phyloP scores from a whole-genome alignment of 2,888 invertebrate genomes.

The Ischnura elegans region DNA sequence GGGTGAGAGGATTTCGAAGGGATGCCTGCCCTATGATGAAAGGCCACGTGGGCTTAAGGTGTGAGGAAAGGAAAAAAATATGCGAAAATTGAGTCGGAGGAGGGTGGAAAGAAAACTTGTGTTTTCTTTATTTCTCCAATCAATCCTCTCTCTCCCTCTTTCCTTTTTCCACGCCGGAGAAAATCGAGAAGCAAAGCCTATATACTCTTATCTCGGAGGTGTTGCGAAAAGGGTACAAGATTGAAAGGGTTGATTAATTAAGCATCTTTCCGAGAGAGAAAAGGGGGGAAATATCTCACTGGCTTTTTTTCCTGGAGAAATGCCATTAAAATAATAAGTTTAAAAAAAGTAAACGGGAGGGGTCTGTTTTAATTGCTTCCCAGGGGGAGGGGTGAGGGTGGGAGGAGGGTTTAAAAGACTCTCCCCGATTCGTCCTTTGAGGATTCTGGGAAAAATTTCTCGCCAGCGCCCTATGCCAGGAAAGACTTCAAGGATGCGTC shows the following conservation, averaged over 20 bases:
- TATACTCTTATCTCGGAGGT: neutral
- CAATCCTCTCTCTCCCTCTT: neutral
- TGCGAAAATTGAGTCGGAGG: neutral
- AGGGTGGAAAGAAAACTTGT: neutral
- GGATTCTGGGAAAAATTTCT: neutral
- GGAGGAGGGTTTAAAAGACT: neutral
- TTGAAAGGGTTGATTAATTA: slow-evolving; percentile 35
- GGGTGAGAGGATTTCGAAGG: neutral
- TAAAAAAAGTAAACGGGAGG: neutral
- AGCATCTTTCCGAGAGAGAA: neutral
- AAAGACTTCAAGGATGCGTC: no score
- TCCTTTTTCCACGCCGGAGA: neutral
- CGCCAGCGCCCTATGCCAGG: neutral
- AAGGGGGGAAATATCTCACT: no score
- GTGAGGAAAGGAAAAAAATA: neutral
- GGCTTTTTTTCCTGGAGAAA: neutral
- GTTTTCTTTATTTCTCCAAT: neutral
- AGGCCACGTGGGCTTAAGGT: neutral
- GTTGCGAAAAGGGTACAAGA: slow-evolving; percentile 13
- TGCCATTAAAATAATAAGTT: neutral
- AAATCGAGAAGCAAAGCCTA: neutral
- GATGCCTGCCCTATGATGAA: neutral
- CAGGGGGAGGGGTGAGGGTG: neutral
- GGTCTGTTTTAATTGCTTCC: neutral
- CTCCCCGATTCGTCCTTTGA: slow-evolving; percentile 30